Evolutionary conservation across 2,113 vertebrate species (phyloP).

Genomic region (Strigops habroptila): DNA sequence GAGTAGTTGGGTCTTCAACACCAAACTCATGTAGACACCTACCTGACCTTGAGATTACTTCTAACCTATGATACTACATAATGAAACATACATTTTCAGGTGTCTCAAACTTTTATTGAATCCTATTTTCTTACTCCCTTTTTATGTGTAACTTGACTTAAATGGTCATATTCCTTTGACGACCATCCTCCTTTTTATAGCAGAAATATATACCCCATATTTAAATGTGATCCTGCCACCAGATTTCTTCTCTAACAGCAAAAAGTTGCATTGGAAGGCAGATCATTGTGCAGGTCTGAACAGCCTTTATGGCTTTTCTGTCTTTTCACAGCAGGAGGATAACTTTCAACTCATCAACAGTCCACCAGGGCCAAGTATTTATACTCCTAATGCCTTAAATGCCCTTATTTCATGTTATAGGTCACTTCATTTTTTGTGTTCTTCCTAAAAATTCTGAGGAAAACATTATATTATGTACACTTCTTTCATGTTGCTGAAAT

Average conservation of each 20-base stretch:
- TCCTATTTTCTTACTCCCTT: neutral
- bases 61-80: neutral
- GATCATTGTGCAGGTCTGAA: neutral
- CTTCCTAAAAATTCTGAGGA: neutral
- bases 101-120: neutral
- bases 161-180: neutral
- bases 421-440: neutral
- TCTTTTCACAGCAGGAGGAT: neutral
- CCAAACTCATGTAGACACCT: neutral
- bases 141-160: neutral
- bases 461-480: neutral
- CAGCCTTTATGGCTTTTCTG: neutral
- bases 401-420: neutral
- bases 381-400: neutral
- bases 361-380: neutral
- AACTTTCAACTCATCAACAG: neutral
- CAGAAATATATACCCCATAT: accelerated
- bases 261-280: neutral
- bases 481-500: neutral
- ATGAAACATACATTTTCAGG: neutral
- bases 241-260: neutral
- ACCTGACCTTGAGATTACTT: neutral
- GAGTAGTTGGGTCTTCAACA: neutral
- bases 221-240: neutral
- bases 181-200: neutral